Evolutionary conservation across 2,888 invertebrate species (phyloP).

Genomic region (Agrotis clavis): DNA sequence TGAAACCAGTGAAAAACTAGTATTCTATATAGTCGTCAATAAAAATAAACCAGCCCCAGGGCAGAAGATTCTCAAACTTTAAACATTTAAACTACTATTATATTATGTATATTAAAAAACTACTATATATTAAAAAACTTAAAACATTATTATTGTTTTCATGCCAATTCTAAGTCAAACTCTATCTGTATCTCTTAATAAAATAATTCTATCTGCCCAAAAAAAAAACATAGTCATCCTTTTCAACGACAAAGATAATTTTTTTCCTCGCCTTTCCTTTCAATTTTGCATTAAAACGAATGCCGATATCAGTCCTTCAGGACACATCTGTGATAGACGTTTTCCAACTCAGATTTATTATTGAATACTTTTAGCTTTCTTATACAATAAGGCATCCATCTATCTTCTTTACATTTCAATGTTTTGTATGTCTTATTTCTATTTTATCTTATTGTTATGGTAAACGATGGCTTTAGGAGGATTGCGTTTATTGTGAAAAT

Average conservation of each 20-base stretch:
- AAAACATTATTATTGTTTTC: background rate
- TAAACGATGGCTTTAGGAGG: slow-evolving; percentile 33
- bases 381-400: slow-evolving; percentile 81
- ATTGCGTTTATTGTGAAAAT: slow-evolving; percentile 35
- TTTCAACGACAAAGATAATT: slow-evolving; percentile 33
- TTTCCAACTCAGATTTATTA: slow-evolving; percentile 84
- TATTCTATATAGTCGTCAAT: too few species aligned
- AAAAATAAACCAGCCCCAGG: too few species aligned
- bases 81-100: too few species aligned
- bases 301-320: slow-evolving; percentile 76
- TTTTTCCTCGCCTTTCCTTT: slow-evolving; percentile 61
- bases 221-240: slow-evolving; percentile 8
- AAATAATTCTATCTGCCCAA: background rate
- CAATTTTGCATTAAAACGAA: slow-evolving; percentile 81
- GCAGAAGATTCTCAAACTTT: too few species aligned
- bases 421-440: slow-evolving; percentile 61
- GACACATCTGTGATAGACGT: slow-evolving; percentile 88
- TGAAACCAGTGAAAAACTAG: too few species aligned
- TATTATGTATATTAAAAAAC: too few species aligned
- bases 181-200: background rate
- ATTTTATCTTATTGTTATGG: slow-evolving; percentile 63
- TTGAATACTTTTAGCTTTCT: slow-evolving; percentile 84
- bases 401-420: slow-evolving; percentile 79
- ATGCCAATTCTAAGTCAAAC: background rate
- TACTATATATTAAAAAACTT: too few species aligned